phyloP scores from a whole-genome alignment of 2,797 vertebrate species.

The Glossophaga mutica region DNA sequence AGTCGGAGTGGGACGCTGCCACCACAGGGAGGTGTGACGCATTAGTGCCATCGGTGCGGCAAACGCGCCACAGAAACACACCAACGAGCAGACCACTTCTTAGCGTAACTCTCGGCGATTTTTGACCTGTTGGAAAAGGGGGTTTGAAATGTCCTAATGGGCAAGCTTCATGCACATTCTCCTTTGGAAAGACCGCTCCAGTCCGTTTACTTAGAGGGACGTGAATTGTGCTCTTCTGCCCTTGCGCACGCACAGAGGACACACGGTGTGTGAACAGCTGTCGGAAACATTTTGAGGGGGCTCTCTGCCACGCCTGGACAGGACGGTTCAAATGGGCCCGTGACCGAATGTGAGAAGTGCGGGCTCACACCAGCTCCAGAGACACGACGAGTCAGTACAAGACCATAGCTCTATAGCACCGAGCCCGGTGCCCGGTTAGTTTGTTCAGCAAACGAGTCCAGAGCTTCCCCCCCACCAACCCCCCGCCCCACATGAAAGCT shows the following conservation, averaged over 20 bases:
- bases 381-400: not conserved
- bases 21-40: fast-evolving
- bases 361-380: not conserved
- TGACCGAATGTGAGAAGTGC: not conserved
- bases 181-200: not conserved
- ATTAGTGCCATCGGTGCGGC: fast-evolving
- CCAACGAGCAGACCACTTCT: not conserved
- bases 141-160: not conserved
- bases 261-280: conserved; percentile 33
- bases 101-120: not conserved
- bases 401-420: not conserved
- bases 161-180: not conserved
- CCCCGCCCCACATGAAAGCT: not conserved
- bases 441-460: conserved; percentile 10
- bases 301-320: not conserved
- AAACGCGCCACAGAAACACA: not conserved
- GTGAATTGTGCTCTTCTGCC: not conserved
- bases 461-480: not conserved
- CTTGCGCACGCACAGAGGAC: not conserved
- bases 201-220: not conserved
- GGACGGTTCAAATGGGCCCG: not conserved
- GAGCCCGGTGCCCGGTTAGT: not conserved
- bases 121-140: not conserved
- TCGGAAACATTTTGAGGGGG: not conserved
- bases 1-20: not conserved